A percentile compares a stretch with the other conserved stretches of the same genome.
These are phyloP conservation scores for Pterocles gutturalis DNA, from an alignment of 2,113 vertebrate species.

Conservation along the genomic window DNA sequence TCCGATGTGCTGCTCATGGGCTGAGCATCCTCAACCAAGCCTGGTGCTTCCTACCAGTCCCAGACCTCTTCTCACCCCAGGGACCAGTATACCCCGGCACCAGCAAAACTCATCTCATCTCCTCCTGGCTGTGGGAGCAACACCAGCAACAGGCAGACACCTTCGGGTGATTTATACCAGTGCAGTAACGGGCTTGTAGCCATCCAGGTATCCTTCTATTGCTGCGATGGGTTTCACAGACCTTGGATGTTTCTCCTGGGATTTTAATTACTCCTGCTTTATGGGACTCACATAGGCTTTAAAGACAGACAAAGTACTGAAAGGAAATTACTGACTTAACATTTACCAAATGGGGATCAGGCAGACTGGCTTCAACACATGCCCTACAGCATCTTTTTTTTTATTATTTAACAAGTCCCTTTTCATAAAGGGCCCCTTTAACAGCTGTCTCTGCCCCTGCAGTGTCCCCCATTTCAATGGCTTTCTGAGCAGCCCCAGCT, in stretches of 20 bases:
- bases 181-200: background rate
- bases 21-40: background rate
- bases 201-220: background rate
- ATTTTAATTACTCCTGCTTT: background rate
- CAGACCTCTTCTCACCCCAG: background rate
- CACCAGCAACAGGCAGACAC: accelerated
- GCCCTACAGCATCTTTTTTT: accelerated
- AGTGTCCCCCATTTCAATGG: background rate
- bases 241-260: background rate
- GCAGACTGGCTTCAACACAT: background rate
- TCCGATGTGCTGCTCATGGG: accelerated
- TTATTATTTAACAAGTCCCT: background rate
- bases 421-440: background rate
- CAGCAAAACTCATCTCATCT: background rate
- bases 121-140: accelerated
- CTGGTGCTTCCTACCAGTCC: background rate
- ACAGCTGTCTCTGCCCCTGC: background rate
- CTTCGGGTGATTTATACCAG: accelerated
- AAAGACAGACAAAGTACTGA: background rate
- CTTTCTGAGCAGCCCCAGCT: background rate
- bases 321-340: background rate
- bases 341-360: background rate
- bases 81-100: background rate
- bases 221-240: background rate
- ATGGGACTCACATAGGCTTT: accelerated